Evolutionary conservation across 2,888 invertebrate genomes (phyloP).

Genomic region (Drepana falcataria): DNA sequence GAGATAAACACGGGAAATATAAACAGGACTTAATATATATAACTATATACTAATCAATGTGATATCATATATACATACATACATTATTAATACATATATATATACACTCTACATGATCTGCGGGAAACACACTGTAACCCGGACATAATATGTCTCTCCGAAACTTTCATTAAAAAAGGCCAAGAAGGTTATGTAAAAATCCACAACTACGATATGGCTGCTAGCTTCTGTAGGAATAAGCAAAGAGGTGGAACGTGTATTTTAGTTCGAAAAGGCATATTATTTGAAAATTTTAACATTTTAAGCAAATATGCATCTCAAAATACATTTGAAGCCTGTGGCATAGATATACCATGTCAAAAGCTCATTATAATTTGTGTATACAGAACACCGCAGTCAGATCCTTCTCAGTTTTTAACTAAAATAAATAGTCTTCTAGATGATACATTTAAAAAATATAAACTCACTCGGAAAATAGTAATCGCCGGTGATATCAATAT

Average conservation of each 20-base stretch:
- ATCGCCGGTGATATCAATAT: slow-evolving; percentile 8
- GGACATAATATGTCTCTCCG: slow-evolving; percentile 9
- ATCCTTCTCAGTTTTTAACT: slow-evolving; percentile 1
- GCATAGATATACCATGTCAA: background rate
- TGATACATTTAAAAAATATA: slow-evolving; percentile 1
- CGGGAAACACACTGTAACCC: slow-evolving; percentile 1
- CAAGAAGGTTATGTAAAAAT: slow-evolving; percentile 4
- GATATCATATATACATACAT: no score
- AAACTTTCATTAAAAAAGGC: slow-evolving; percentile 7
- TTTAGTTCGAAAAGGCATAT: slow-evolving; percentile 2
- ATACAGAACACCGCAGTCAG: slow-evolving; percentile 2
- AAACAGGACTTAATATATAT: no score
- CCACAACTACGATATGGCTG: slow-evolving; percentile 3
- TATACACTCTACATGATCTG: slow-evolving; percentile 5
- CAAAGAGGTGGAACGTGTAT: slow-evolving; percentile 10
- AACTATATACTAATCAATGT: no score
- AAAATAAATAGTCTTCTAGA: slow-evolving; percentile 3
- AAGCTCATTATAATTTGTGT: slow-evolving; percentile 2
- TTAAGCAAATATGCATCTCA: background rate
- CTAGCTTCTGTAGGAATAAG: slow-evolving; percentile 5
- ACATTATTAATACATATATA: no score
- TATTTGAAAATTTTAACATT: background rate
- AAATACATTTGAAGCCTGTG: slow-evolving; percentile 6
- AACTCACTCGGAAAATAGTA: slow-evolving; percentile 2
- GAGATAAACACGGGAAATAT: no score